These are phyloP conservation scores for Parascotia fuliginaria DNA, from an alignment of 2,888 invertebrate genomes.

Conservation along the genomic window DNA sequence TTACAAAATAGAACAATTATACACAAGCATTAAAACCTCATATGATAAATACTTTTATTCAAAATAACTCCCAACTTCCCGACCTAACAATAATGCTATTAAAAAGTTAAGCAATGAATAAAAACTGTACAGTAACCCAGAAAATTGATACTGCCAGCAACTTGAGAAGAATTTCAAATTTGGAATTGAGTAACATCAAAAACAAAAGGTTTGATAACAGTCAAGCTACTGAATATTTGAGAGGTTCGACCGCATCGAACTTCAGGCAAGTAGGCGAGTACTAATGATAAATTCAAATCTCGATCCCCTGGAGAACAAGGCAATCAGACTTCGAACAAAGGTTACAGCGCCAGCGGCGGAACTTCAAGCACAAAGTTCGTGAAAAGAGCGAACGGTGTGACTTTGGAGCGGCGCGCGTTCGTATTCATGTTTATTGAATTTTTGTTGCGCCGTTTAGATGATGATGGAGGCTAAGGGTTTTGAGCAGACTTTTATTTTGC, in stretches of 20 bases:
- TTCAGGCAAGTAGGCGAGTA: slow-evolving; percentile 50
- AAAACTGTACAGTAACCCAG: slow-evolving; percentile 21
- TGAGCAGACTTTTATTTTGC: slow-evolving; percentile 1
- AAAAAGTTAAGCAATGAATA: slow-evolving; percentile 19
- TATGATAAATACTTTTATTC: slow-evolving; percentile 7
- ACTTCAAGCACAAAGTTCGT: slow-evolving; percentile 54
- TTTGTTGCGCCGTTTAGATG: slow-evolving; percentile 17
- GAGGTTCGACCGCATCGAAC: slow-evolving; percentile 60
- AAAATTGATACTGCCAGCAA: slow-evolving; percentile 33
- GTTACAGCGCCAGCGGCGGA: slow-evolving; percentile 57
- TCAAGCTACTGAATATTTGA: slow-evolving; percentile 74
- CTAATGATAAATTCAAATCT: slow-evolving; percentile 83
- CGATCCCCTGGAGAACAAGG: slow-evolving; percentile 71
- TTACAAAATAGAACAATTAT: too few relatives aligned
- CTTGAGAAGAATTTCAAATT: slow-evolving; percentile 41
- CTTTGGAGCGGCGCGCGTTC: slow-evolving; percentile 42
- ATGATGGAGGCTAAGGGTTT: slow-evolving; percentile 3
- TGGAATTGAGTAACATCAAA: slow-evolving; percentile 50
- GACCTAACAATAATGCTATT: slow-evolving; percentile 29
- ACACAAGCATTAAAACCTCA: neutral
- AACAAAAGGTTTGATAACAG: slow-evolving; percentile 57
- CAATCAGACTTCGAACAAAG: slow-evolving; percentile 79
- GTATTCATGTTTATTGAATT: slow-evolving; percentile 38
- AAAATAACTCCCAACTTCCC: slow-evolving; percentile 3
- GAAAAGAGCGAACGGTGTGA: slow-evolving; percentile 53